Conservation (phyloP, 2,888 invertebrate species). For the Pterostichus niger region DNA sequence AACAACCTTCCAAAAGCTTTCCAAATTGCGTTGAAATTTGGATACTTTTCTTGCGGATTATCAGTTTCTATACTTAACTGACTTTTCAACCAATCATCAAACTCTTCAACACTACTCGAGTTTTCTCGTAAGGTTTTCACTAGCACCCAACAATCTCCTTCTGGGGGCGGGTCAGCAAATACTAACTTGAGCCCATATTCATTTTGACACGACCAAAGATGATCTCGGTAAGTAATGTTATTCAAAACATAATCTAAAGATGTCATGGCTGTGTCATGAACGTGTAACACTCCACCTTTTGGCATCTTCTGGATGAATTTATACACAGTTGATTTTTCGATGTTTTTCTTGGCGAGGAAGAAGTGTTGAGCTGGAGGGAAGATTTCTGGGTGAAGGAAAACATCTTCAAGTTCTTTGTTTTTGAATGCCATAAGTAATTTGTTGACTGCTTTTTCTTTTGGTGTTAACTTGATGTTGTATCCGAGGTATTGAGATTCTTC, state of each 20-base stretch:
- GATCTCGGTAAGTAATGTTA: conserved; percentile 81
- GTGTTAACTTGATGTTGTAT: conserved; percentile 66
- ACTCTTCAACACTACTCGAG: conserved; percentile 69
- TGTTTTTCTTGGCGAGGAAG: conserved; percentile 80
- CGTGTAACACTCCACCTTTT: conserved; percentile 86
- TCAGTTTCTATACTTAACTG: conserved; percentile 71
- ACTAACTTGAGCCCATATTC: conserved; percentile 73
- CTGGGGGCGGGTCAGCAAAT: conserved; percentile 70
- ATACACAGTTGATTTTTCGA: conserved; percentile 83
- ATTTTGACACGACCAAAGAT: conserved; percentile 78
- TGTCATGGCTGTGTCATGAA: conserved; percentile 83
- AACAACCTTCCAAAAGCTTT: conserved; percentile 79
- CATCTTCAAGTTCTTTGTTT: conserved; percentile 67
- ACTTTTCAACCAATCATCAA: conserved; percentile 68
- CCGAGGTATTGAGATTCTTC: conserved; percentile 70
- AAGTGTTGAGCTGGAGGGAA: conserved; percentile 83
- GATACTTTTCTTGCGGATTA: conserved; percentile 72
- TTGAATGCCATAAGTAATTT: conserved; percentile 68
- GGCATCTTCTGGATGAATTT: conserved; percentile 84
- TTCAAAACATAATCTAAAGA: conserved; percentile 81
- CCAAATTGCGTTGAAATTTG: conserved; percentile 78
- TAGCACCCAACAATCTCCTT: conserved; percentile 77
- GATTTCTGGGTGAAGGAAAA: conserved; percentile 55
- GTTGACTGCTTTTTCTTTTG: conserved; percentile 69
- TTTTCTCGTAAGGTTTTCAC: conserved; percentile 76